These are phyloP conservation scores for Graphium colonna DNA, from an alignment of 2,888 invertebrate genomes.

Conservation along the genomic window DNA sequence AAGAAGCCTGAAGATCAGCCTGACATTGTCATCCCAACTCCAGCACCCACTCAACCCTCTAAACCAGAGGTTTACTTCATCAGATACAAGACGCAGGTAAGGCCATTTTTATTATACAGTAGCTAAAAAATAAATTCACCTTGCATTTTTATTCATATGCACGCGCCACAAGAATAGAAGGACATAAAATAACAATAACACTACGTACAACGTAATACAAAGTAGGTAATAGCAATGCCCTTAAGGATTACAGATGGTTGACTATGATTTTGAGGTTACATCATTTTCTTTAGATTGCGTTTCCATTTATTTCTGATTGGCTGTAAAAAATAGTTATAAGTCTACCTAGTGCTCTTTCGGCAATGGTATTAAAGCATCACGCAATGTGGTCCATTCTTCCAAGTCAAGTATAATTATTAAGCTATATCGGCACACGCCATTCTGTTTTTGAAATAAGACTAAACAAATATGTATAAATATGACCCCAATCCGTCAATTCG, in stretches of 20 bases:
- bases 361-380: background rate
- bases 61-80: slow-evolving; percentile 95
- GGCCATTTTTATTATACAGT: slow-evolving; percentile 20
- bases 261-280: too few species aligned
- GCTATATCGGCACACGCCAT: too few species aligned
- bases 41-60: slow-evolving; percentile 91
- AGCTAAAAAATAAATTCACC: background rate
- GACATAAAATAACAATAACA: too few species aligned
- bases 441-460: background rate
- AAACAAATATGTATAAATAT: slow-evolving; percentile 1
- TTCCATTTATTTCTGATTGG: too few species aligned
- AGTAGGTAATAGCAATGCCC: too few species aligned
- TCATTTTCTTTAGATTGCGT: too few species aligned
- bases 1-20: slow-evolving; percentile 93
- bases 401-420: background rate
- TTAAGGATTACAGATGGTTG: too few species aligned
- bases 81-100: slow-evolving; percentile 91
- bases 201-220: too few species aligned
- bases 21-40: slow-evolving; percentile 88
- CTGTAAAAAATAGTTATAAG: too few species aligned
- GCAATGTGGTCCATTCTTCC: background rate
- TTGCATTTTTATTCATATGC: too few species aligned
- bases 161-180: too few species aligned
- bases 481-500: slow-evolving; percentile 1
- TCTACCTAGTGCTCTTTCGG: background rate